Evolutionary conservation across 2,797 vertebrate genomes (phyloP), one percentile per base, ranked within the genome.

Genomic region (Nannoperca australis): DNA sequence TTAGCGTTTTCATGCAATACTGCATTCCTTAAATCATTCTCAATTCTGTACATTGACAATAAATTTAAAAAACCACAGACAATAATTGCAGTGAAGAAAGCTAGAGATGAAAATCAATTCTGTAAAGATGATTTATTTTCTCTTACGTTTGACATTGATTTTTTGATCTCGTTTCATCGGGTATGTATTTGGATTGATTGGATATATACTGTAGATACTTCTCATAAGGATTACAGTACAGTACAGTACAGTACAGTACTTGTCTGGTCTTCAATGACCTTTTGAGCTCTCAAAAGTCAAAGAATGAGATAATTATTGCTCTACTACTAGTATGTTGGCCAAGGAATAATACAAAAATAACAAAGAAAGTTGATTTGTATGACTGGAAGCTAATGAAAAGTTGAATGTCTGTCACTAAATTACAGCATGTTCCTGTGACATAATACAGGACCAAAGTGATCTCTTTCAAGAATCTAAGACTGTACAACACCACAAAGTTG

Each of bases 1-100:
- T 92, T 86, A 90, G 92, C 80, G 86, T 88, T 84, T 85, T 89
- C 97, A 97, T 97, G 97, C 96, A 92, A 91, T 88, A 92, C 74
- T 87, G 90, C 87, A 94, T 88, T 81, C 63, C 50, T 27, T 56
- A 76, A 83, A 83, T 86, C 10, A n/a, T 82, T 81, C 83, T 84
- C 71, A 78, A 85, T 1, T 89, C 71, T 85, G 88, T 80, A 92
- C 86, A 89, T 3, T 14, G 54, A 78, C 45, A n/a, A 81, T 17
- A 78, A 50, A 61, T 65, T 27, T 27, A 27, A 20, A 56, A 64
- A 44, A 64, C 54, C 38, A 64, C 1, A 78, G 44, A 78, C 65
- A 13, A 20, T 4, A 50, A 65, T 55, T 42, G 68, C 59, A 14
- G 61, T 59, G 60, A 47, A 12, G 69, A 20, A 50, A 76, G 70